Base-by-base conservation (phyloP, 2,797 vertebrate genomes). In the Myripristis jacobus region DNA sequence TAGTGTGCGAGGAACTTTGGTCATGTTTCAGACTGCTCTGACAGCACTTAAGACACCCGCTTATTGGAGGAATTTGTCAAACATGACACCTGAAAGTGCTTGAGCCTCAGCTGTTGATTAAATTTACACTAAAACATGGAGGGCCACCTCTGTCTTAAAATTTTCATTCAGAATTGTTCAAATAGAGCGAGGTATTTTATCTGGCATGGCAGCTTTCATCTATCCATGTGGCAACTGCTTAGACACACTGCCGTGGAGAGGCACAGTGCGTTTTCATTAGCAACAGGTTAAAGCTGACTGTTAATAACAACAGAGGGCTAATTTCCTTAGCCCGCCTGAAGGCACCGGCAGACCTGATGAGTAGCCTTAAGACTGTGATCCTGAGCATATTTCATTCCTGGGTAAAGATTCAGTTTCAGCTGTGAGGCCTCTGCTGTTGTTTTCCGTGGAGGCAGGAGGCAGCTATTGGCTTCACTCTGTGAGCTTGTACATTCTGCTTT, bases 31-130 rank as follows among this genome's bases (percentile, higher is more conserved):
- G 73, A 27, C 43, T 24, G 66, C 61, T 73, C 50, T 73, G 78
- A 83, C 79, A 71, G 79, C 83, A 79, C 73, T 81, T 83, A 63
- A 85, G 79, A 86, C 73, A 57, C 53, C 58, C 5, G 66, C 72
- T 89, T 91, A 89, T 88, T 91, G 81, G 71, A 82, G 74, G 54
- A 72, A 87, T 92, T 88, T 86, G 77, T 91, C 88, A 90, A 82
- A 75, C 31, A 41, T 16, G 80, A 90, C 78, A 83, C 75, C 70
- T 80, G 78, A 80, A 82, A 85, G 67, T 34, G 44, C 73, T 56
- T 4, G 25, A 80, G 83, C 59, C 70, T 76, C 51, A 64, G 73
- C 56, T 25, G 21, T 70, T 92, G 79, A 92, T 90, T 91, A 83
- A 66, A 91, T 89, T 86, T 83, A 61, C 65, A 80, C 61, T 13